Base-by-base conservation (phyloP, 1,140 invertebrate species). In the Rhyzopertha dominica region DNA sequence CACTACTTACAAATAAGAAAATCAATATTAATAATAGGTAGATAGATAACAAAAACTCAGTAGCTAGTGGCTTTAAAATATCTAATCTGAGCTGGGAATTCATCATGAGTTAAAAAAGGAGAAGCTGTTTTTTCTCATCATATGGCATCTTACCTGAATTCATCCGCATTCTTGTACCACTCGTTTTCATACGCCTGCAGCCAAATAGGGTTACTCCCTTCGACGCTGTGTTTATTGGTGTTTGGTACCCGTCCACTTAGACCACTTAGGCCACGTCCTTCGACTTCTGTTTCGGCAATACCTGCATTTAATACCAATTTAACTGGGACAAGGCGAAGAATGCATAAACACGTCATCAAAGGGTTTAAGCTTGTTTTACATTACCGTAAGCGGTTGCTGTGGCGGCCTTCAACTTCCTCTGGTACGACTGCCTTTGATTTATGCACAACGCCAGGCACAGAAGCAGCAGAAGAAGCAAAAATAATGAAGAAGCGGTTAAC, bases 201-300 rank as follows among this genome's bases (percentile, higher is more conserved):
- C 91, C 91, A 95, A 54, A 95, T 94, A 0, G 92, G 91, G 74
- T 95, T 95, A 5, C 88, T 92, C 22, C 91, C 92, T 69, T 94
- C 90, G 4, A 87, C 81, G 56, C 89, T 92, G 64, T 95, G 91
- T 62, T 91, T 90, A 66, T 95, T 95, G 2, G 92, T 95, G 61
- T 95, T 95, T 1, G 92, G 92, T 3, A 95, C 89, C 51, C 85
- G 71, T 22, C 81, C 80, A 29, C 79, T 77, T 10, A 79, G 75
- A 54, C 75, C 80, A 25, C 79, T 77, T n/a, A 78, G 74, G 51
- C 76, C 80, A 43, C 81, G 71, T 13, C 84, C 81, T 35, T 74
- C 76, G 62, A 87, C 79, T 59, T 86, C 82, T 1, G 84, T 86
- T 56, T 89, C 82, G 37, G 75, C 74, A 14, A 80, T 80, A 55